Evolutionary conservation across 2,113 vertebrate genomes (phyloP).

Genomic region (Nycticorax nycticorax): DNA sequence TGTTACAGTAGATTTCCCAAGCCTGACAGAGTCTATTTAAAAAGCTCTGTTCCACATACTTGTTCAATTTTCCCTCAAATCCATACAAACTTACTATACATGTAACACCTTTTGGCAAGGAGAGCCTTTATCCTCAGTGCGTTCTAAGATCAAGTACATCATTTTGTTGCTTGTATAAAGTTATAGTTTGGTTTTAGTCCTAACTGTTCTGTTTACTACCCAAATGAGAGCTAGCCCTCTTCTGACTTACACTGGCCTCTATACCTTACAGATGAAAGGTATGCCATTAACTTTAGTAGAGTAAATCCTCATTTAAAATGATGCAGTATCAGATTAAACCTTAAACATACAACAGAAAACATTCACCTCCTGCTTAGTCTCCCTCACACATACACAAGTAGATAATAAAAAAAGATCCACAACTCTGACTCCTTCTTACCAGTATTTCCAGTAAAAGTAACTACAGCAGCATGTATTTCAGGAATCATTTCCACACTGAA

Average conservation of each 20-base stretch:
- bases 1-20: not conserved
- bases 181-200: not conserved
- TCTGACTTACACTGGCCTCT: not conserved
- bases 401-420: not conserved
- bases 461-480: slow-evolving; percentile 71
- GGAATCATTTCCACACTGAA: slow-evolving; percentile 82
- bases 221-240: not conserved
- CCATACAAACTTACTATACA: not conserved
- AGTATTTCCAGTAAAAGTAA: slow-evolving; percentile 72
- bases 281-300: not conserved
- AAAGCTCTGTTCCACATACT: not conserved
- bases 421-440: slow-evolving; percentile 72
- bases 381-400: not conserved
- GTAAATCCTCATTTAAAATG: not conserved
- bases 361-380: not conserved
- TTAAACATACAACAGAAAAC: not conserved
- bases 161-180: not conserved
- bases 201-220: not conserved
- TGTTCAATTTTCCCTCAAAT: not conserved
- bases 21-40: not conserved
- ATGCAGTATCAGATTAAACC: not conserved
- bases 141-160: not conserved
- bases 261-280: not conserved
- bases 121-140: not conserved
- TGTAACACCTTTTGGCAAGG: not conserved